These are phyloP conservation scores for Hoplias malabaricus DNA, from an alignment of 2,113 vertebrate genomes.

Conservation along the genomic window DNA sequence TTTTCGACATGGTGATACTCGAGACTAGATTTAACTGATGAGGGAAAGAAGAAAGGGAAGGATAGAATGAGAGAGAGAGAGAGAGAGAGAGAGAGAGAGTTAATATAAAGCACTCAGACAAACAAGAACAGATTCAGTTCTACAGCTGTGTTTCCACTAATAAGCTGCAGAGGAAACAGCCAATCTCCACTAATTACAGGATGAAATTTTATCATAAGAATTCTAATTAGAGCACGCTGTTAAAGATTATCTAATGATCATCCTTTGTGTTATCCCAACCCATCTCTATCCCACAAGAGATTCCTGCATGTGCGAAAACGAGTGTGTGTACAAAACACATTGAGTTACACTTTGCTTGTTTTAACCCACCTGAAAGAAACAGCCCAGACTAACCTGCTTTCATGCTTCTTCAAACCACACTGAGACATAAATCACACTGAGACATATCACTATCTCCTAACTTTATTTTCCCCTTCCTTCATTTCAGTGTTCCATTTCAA, in stretches of 20 bases:
- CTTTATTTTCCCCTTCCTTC: conserved; percentile 51
- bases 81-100: conserved; percentile 62
- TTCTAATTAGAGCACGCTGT: conserved; percentile 98
- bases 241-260: conserved; percentile 98
- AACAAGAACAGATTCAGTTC: conserved; percentile 83
- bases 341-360: conserved; percentile 61
- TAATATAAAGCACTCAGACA: conserved; percentile 83
- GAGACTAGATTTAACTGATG: conserved; percentile 98
- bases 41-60: conserved; percentile 48
- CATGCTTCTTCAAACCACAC: conserved; percentile 40
- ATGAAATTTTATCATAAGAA: conserved; percentile 99
- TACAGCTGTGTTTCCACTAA: conserved; percentile 95
- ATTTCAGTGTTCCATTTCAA: conserved; percentile 74
- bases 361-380: conserved; percentile 20
- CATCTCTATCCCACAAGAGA: conserved; percentile 72
- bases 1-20: conserved; percentile 99
- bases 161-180: conserved; percentile 93
- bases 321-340: conserved; percentile 7
- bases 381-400: not conserved
- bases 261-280: conserved; percentile 84
- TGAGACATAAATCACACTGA: conserved; percentile 46
- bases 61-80: conserved; percentile 42
- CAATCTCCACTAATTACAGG: conserved; percentile 98
- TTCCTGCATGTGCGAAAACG: conserved; percentile 16
- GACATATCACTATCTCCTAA: conserved; percentile 72